Evolutionary conservation across 2,888 invertebrate species (phyloP).

Genomic region (Drosophila anomalipes): DNA sequence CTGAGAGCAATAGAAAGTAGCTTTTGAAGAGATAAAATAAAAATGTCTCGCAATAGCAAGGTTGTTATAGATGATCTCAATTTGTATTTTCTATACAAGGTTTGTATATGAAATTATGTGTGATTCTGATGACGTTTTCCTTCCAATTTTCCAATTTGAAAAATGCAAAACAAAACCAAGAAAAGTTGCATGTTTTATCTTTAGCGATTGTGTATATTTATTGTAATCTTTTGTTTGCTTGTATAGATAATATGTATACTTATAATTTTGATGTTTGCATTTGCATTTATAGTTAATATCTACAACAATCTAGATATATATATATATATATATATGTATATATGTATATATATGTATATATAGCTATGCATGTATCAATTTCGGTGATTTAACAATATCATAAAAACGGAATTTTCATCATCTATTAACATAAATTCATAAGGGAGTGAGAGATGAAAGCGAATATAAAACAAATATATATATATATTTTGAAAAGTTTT

Average conservation of each 20-base stretch:
- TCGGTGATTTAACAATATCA: slow-evolving; percentile 43
- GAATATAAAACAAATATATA: slow-evolving; percentile 16
- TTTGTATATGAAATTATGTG: background rate
- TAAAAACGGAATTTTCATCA: slow-evolving; percentile 26
- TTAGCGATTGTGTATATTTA: slow-evolving; percentile 41
- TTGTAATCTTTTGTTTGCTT: slow-evolving; percentile 34
- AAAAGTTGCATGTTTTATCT: slow-evolving; percentile 6
- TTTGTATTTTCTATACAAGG: no score
- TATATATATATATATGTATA: slow-evolving; percentile 4
- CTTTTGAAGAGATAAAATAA: background rate
- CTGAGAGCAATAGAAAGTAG: background rate
- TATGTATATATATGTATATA: slow-evolving; percentile 22
- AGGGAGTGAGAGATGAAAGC: background rate
- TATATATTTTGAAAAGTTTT: background rate
- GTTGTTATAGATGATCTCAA: background rate
- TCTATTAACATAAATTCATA: slow-evolving; percentile 26
- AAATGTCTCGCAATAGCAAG: background rate
- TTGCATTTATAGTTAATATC: slow-evolving; percentile 61
- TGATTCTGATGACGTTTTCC: background rate
- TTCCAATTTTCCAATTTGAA: background rate
- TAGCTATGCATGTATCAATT: slow-evolving; percentile 36
- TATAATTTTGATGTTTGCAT: slow-evolving; percentile 43
- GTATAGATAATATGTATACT: slow-evolving; percentile 46
- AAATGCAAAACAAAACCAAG: background rate
- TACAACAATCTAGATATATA: slow-evolving; percentile 51